These are phyloP conservation scores for Drosophila pectinifera DNA, from an alignment of 1,140 invertebrate species.

Conservation along the genomic window DNA sequence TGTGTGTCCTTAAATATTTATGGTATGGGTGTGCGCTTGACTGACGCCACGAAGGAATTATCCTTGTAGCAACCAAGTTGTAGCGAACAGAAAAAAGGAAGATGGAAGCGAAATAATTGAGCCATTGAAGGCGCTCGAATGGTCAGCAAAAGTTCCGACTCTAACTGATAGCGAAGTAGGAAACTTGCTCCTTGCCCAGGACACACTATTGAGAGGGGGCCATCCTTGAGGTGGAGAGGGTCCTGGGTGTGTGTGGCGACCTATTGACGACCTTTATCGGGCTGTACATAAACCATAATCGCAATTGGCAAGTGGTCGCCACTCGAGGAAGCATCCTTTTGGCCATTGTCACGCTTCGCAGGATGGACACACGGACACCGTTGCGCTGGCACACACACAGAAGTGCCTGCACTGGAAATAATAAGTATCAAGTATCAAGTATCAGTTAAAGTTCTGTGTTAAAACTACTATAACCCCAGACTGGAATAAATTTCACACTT, in stretches of 20 bases:
- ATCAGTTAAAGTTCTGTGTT: no score
- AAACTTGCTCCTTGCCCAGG: conserved; percentile 70
- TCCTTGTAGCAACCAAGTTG: conserved; percentile 40
- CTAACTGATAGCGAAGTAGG: conserved; percentile 57
- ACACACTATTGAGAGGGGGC: neutral
- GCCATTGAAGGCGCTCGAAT: conserved; percentile 78
- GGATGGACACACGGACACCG: conserved; percentile 50
- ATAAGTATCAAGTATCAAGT: no score
- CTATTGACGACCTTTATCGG: conserved; percentile 82
- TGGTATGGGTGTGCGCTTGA: conserved; percentile 45
- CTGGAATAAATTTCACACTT: neutral
- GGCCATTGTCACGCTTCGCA: conserved; percentile 76
- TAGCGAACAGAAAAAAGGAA: conserved; percentile 49
- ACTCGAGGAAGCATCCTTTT: conserved; percentile 64
- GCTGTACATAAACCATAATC: conserved; percentile 80
- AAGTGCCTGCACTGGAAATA: neutral
- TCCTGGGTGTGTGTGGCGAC: conserved; percentile 51
- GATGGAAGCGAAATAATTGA: conserved; percentile 61
- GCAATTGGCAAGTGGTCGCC: conserved; percentile 82
- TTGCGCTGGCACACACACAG: conserved; percentile 22
- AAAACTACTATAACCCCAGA: neutral
- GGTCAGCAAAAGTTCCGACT: conserved; percentile 68
- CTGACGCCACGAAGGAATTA: conserved; percentile 43
- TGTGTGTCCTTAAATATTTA: conserved; percentile 43
- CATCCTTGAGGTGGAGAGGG: conserved; percentile 33